Base-by-base conservation (phyloP, 2,888 invertebrate species). In the Metopia argyrocephala region DNA sequence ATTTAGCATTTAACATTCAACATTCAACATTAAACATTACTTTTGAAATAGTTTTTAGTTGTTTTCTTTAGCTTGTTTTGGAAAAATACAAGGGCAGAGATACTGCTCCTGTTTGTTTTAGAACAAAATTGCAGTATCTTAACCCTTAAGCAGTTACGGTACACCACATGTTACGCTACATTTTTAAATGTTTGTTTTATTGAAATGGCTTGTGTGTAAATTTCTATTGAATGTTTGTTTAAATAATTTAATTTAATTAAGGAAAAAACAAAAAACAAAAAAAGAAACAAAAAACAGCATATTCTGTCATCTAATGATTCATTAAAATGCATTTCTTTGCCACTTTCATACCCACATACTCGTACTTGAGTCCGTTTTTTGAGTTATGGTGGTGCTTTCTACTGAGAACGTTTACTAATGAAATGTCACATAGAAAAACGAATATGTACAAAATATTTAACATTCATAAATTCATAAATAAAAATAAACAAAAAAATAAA, bases 331-430 rank as follows among this genome's bases (percentile, higher is more conserved):
- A 74, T 54, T 50, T 66, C 52, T 61, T 23, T 12, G 9, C 15
- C 54, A 23, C 25, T 54, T n/a, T 12, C 54, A 50, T 38, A 23
- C 12, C 25, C 45, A 54, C 50, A 21, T 5, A 78, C 73, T 61
- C 48, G 54, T 38, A 3, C 15, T 38, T 9, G 15, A 38, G 71
- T 54, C 66, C n/a, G n/a, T 73, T 78, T 76, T 88, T 88, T 88
- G 89, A 89, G 88, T 87, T 87, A 86, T 88, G 88, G 88, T 88
- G 88, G 88, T 89, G 89, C 88, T 88, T 88, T 88, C 88, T 88
- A 87, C 88, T 86, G 88, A 88, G 88, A 78, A 74, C 84, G 56
- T 12, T 12, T 38, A 38, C 15, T 38, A 31, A 31, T 0, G 38
- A 31, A 31, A 7, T 1, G 85, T 83, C 69, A 81, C 84, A 83